Base-by-base conservation (phyloP, 1,140 invertebrate genomes). In the Sminthurides bifidus region DNA sequence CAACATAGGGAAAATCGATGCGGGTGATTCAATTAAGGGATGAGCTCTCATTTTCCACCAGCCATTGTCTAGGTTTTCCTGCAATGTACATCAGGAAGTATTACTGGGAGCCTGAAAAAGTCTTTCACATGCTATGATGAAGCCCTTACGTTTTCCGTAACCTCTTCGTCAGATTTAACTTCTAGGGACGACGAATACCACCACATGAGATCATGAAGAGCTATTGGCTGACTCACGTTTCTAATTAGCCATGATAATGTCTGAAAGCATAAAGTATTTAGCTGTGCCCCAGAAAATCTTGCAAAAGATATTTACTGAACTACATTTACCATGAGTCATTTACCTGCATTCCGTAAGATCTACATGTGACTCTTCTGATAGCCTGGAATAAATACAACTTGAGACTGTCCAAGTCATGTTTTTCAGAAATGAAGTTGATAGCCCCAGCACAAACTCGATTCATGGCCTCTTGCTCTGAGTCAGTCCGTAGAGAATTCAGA, bases 171-270 rank as follows among this genome's bases (percentile, higher is more conserved):
- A 8, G 69, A 68, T 52, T 72, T 68, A 38, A 63, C 64, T 12
- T 68, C 70, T 21, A 91, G 71, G 8, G 80, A 73, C 17, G 74
- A 79, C 1, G 89, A 84, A 66, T 95, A 92, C 85, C 89, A 94
- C 92, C 92, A 96, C 57, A 96, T 78, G 0, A 96, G 74, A 70
- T 96, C 92, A 67, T 96, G 92, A 8, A 95, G 74, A 68, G 85
- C 87, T 6, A 83, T 82, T 5, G 90, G 83, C 69, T 93, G 87
- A 0, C 88, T 92, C 1, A 95, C 89, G 56, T 83, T 88, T 58
- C 89, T 78, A 2, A 98, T 73, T 4, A 98, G 70, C 93, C 93
- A 98, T 69, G 95, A 94, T 48, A 97, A 76, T 0, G 91, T 90
- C 79, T 93, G 66, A 21, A 74, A 66, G 57, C 50, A 23, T 21